phyloP scores from a whole-genome alignment of 1,140 invertebrate genomes.

The Drosophila pruinosa region DNA sequence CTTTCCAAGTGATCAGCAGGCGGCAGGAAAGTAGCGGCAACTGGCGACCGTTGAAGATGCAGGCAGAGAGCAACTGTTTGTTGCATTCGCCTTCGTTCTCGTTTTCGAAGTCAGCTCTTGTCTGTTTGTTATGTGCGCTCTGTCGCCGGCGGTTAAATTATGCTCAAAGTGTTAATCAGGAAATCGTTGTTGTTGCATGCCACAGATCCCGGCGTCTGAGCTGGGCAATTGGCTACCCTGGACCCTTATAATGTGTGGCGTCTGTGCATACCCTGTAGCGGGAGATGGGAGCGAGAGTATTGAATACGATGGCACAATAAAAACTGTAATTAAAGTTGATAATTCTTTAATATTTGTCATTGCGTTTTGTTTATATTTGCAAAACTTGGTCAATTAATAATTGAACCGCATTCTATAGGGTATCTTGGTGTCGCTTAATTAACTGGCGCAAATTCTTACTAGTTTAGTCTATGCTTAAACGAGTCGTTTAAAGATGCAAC shows the following conservation, averaged over 20 bases:
- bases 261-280: conserved; percentile 22
- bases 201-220: not conserved
- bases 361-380: not conserved
- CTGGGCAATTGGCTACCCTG: not conserved
- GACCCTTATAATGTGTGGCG: conserved; percentile 62
- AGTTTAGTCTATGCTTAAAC: conserved; percentile 21
- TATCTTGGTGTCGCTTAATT: not conserved
- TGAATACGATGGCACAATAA: not conserved
- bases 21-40: not conserved
- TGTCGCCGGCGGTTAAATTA: conserved; percentile 77
- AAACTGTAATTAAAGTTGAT: not conserved
- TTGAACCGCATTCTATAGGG: not conserved
- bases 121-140: conserved; percentile 68
- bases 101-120: conserved; percentile 1
- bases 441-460: not conserved
- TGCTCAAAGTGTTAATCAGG: conserved; percentile 80
- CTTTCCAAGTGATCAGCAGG: conserved; percentile 5
- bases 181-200: conserved; percentile 59
- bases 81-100: not conserved
- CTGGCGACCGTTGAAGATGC: conserved; percentile 19
- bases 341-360: too few species aligned
- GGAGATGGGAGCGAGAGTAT: not conserved
- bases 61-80: conserved; percentile 1
- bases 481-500: conserved; percentile 33
- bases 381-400: too few species aligned